Evolutionary conservation across 64 coral and sea anemone genomes (phyloP).

Genomic region (Montipora efflorescens): DNA sequence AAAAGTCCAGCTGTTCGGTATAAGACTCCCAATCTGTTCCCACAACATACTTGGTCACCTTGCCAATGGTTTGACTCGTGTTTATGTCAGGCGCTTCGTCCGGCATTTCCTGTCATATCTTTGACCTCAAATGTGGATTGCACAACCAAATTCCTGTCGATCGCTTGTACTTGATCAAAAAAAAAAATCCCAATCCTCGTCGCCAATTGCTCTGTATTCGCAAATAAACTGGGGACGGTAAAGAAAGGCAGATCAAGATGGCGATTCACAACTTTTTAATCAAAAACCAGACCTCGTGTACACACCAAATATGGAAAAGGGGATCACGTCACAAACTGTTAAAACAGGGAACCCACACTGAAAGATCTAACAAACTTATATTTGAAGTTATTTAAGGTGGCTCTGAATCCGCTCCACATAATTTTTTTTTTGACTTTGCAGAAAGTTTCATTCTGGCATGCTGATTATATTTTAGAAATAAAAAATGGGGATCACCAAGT

Average conservation of each 20-base stretch:
- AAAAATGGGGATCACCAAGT: too few relatives aligned
- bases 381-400: too few relatives aligned
- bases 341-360: too few relatives aligned
- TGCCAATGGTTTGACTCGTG: neutral
- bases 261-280: neutral
- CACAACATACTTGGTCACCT: constrained; percentile 29
- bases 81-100: neutral
- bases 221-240: neutral
- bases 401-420: too few relatives aligned
- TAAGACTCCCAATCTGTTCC: constrained; percentile 44
- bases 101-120: neutral
- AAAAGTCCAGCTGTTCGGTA: constrained; percentile 37
- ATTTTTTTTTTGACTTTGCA: too few relatives aligned
- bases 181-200: neutral
- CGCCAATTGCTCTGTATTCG: neutral
- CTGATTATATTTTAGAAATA: too few relatives aligned
- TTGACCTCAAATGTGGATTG: neutral
- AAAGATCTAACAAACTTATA: too few relatives aligned
- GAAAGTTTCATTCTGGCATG: too few relatives aligned
- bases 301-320: neutral
- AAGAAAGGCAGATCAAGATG: neutral
- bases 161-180: neutral
- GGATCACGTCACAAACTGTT: too few relatives aligned
- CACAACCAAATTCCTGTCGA: neutral
- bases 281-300: neutral